These are phyloP conservation scores for Orius insidiosus DNA, from an alignment of 1,140 invertebrate genomes.

Conservation along the genomic window DNA sequence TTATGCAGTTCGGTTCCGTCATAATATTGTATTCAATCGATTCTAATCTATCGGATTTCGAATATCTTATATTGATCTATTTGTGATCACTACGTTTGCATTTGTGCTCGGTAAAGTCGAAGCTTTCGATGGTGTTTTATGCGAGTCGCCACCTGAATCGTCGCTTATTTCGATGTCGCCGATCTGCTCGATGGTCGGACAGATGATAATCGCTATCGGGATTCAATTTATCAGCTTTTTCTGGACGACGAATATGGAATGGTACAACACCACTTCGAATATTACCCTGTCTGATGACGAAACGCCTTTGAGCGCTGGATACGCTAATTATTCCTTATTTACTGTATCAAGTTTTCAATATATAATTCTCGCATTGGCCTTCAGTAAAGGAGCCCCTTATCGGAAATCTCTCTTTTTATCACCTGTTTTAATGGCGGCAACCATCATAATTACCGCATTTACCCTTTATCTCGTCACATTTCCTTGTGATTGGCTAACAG, in stretches of 20 bases:
- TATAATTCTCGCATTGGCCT: constrained; percentile 70
- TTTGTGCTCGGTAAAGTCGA: constrained; percentile 54
- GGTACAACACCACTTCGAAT: not conserved
- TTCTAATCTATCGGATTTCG: constrained; percentile 56
- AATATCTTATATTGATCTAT: constrained; percentile 76
- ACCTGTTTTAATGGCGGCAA: constrained; percentile 27
- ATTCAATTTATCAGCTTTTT: constrained; percentile 51
- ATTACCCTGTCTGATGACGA: constrained; percentile 1
- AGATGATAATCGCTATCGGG: constrained; percentile 47
- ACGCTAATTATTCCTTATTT: constrained; percentile 70
- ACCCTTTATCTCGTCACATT: constrained; percentile 20
- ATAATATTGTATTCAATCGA: constrained; percentile 73
- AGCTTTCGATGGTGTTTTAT: constrained; percentile 37
- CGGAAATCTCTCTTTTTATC: constrained; percentile 48
- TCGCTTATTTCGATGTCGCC: constrained; percentile 46
- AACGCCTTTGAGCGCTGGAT: constrained; percentile 28
- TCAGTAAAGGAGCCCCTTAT: constrained; percentile 70
- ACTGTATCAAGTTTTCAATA: constrained; percentile 77
- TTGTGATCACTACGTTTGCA: constrained; percentile 63
- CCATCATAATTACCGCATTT: constrained; percentile 15
- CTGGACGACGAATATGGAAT: constrained; percentile 34
- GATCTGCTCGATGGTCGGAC: constrained; percentile 44
- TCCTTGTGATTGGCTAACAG: constrained; percentile 16
- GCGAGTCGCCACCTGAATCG: constrained; percentile 46
- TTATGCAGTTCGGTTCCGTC: constrained; percentile 87